These are phyloP conservation scores for Aphelinus certus DNA, from an alignment of 1,140 invertebrate genomes.

Conservation along the genomic window DNA sequence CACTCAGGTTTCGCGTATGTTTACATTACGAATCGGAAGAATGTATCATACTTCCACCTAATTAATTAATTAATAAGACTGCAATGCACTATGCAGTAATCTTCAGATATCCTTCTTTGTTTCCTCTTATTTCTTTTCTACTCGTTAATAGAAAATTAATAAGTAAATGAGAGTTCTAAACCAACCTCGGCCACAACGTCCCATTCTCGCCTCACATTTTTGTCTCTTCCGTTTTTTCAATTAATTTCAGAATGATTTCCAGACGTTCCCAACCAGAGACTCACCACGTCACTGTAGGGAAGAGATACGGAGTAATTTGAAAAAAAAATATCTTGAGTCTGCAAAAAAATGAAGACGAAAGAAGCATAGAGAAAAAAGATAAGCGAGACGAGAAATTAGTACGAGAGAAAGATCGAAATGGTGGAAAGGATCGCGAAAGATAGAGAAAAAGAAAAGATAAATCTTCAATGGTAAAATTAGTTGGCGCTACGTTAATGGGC, in stretches of 20 bases:
- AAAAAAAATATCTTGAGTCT: background rate
- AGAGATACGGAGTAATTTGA: background rate
- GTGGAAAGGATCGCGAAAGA: conserved; percentile 10
- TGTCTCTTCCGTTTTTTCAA: conserved; percentile 3
- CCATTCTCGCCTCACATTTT: too few species aligned
- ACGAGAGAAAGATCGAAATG: conserved; percentile 10
- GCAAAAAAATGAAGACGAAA: background rate
- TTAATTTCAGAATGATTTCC: conserved; percentile 35
- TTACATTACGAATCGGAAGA: too few species aligned
- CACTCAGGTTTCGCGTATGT: too few species aligned
- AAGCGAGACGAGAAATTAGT: conserved; percentile 8
- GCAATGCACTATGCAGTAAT: too few species aligned
- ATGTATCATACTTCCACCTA: too few species aligned
- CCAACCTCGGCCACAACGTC: too few species aligned
- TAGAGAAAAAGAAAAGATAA: background rate
- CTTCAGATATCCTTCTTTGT: too few species aligned
- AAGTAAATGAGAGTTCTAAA: too few species aligned
- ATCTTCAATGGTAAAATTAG: conserved; percentile 6
- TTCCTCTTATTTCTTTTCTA: too few species aligned
- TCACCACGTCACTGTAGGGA: background rate
- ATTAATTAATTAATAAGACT: too few species aligned
- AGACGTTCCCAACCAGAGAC: background rate
- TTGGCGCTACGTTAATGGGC: conserved; percentile 17
- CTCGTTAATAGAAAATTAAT: too few species aligned
- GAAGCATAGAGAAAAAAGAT: background rate